These are phyloP conservation scores for Rana temporaria DNA, from an alignment of 2,113 vertebrate species.

Conservation along the genomic window DNA sequence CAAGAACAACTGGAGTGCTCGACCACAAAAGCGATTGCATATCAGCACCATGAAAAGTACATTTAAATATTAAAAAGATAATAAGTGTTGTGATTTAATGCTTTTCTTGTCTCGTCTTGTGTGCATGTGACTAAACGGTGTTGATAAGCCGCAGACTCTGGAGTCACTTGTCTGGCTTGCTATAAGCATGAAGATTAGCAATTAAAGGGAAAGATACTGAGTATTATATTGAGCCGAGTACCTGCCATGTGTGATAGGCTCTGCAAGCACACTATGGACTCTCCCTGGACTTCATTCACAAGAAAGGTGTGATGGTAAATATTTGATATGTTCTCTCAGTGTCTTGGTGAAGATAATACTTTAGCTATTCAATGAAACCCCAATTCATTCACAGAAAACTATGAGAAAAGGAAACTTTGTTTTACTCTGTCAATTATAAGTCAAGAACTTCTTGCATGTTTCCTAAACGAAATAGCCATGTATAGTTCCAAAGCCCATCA, in stretches of 20 bases:
- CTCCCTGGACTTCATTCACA: conserved; percentile 69
- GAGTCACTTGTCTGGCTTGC: conserved; percentile 87
- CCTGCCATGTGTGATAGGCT: conserved; percentile 70
- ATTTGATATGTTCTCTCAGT: conserved; percentile 63
- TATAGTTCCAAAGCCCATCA: too few species aligned
- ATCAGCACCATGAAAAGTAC: conserved; percentile 73
- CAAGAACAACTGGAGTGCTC: conserved; percentile 67
- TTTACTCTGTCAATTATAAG: neutral
- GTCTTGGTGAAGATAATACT: conserved; percentile 62
- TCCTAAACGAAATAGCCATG: too few species aligned
- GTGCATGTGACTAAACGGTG: conserved; percentile 77
- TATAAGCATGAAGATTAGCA: conserved; percentile 85
- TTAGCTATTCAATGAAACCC: conserved; percentile 47
- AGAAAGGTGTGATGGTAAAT: conserved; percentile 67
- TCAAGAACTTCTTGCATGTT: too few species aligned
- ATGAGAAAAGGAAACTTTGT: neutral
- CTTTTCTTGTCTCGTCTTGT: conserved; percentile 75
- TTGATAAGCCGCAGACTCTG: conserved; percentile 81
- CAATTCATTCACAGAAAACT: conserved; percentile 21
- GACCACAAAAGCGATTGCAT: conserved; percentile 71
- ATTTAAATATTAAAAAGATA: conserved; percentile 77
- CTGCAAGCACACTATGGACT: conserved; percentile 75
- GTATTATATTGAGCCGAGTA: conserved; percentile 70
- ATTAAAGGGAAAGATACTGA: conserved; percentile 74
- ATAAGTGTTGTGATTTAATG: conserved; percentile 75